phyloP scores from a whole-genome alignment of 2,113 vertebrate genomes.

The Bettongia penicillata region DNA sequence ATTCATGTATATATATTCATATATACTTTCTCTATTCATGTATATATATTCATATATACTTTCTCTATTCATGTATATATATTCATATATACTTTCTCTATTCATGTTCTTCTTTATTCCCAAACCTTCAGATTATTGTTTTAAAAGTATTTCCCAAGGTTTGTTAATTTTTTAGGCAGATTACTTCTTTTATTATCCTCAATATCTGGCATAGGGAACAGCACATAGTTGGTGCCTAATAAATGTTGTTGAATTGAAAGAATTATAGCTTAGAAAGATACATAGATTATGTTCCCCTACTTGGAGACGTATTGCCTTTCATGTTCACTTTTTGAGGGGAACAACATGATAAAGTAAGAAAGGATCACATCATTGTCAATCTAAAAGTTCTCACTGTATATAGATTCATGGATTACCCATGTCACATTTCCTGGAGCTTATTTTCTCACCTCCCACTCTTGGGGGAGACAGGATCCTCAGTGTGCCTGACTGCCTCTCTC shows the following conservation, averaged over 20 bases:
- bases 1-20: too few relatives aligned
- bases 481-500: background rate
- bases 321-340: background rate
- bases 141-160: conserved; percentile 43
- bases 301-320: background rate
- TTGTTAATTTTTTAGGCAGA: conserved; percentile 31
- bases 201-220: too few relatives aligned
- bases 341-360: background rate
- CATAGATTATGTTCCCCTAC: background rate
- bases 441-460: background rate
- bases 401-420: background rate
- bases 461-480: too few relatives aligned
- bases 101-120: background rate
- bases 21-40: too few relatives aligned
- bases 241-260: too few relatives aligned
- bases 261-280: background rate
- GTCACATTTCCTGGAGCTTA: background rate
- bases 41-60: too few relatives aligned
- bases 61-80: too few relatives aligned
- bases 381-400: background rate
- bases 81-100: background rate
- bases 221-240: too few relatives aligned
- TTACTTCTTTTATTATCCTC: too few relatives aligned
- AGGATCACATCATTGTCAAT: background rate
- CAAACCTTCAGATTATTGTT: conserved; percentile 4